Evolutionary conservation across 2,797 vertebrate species (phyloP), one percentile per base, ranked within the genome.

Genomic region (Botia almorhae): DNA sequence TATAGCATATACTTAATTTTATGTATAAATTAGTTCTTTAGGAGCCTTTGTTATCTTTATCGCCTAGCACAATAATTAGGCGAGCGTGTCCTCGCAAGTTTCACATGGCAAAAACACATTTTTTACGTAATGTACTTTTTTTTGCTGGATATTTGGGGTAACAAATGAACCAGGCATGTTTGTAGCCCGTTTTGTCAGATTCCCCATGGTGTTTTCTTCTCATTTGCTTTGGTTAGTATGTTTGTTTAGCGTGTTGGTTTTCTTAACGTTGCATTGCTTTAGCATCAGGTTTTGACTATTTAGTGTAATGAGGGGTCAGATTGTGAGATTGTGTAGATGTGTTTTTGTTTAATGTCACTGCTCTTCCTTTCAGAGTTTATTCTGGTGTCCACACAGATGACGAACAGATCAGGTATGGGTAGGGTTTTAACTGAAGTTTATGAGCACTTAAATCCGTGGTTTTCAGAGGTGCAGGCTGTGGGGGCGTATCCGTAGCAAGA

Each of bases 381-480:
- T 86, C 80, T 94, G 90, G 87, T 94, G 84, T 89, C 88, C 82
- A 83, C 89, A 88, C 91, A 92, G 87, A 87, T 92, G 88, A 81
- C 92, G 84, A 87, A 87, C 88, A 91, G 83, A 69, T 58, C 87
- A 89, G 88, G 91, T 93, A 91, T 85, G 87, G 82, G 69, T 79
- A 78, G 74, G 65, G 75, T 81, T 73, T 76, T 78, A 76, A 81
- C 50, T 36, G 64, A 7, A 23, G 26, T 10, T 58, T 33, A 1
- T 29, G 21, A n/a, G 78, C 75, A 61, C 70, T 61, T 39, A 51
- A 23, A 4, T 74, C 39, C 23, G 14, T 19, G 29, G 36, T 78
- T 56, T 67, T 80, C 76, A 70, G 70, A 39, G 64, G 83, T 69
- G 71, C 29, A 55, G 21, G 29, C 26, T 63, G 51, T 81, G 75